Evolutionary conservation across 2,113 vertebrate species (phyloP).

Genomic region (Paradisaea rubra): DNA sequence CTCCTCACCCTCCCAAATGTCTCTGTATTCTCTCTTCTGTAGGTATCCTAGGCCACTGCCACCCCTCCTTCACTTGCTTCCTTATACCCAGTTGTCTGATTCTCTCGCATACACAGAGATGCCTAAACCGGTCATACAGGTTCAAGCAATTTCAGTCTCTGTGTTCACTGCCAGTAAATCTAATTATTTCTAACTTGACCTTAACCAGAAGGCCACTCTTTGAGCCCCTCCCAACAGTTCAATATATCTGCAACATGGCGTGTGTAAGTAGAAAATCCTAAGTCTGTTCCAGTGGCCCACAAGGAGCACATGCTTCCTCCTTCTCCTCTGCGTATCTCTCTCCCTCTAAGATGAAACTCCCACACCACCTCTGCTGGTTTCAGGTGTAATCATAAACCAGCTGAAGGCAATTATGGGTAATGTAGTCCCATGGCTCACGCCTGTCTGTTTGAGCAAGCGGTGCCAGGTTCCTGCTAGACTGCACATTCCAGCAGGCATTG

Average conservation of each 20-base stretch:
- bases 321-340: background rate
- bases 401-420: constrained; percentile 60
- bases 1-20: background rate
- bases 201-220: background rate
- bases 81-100: constrained; percentile 5
- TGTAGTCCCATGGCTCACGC: constrained; percentile 47
- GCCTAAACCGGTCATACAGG: constrained; percentile 40
- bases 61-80: background rate
- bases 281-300: background rate
- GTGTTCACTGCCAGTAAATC: background rate
- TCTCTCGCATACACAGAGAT: background rate
- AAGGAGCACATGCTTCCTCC: background rate
- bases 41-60: background rate
- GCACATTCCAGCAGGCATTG: constrained; percentile 50
- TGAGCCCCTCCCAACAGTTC: background rate
- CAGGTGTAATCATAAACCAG: constrained; percentile 44
- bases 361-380: constrained; percentile 52
- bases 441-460: background rate
- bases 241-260: background rate
- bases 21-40: background rate
- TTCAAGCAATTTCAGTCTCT: background rate
- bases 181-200: background rate
- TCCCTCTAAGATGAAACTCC: constrained; percentile 54
- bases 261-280: background rate
- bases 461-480: constrained; percentile 25